Conservation (phyloP, 1,140 invertebrate genomes). For the Delia radicum region DNA sequence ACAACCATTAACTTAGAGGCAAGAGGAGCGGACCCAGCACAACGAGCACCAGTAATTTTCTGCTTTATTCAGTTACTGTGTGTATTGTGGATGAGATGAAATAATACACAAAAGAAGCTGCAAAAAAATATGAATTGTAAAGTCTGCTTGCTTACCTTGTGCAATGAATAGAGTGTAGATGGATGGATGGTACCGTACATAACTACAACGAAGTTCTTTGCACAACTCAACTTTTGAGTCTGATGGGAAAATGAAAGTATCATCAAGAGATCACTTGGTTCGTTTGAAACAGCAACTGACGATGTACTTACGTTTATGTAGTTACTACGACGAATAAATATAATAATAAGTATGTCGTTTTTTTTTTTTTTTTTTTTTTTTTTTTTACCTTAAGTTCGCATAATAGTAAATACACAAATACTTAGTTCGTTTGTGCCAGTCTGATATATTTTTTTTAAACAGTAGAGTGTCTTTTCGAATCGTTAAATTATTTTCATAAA, state of each 20-base stretch:
- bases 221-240: slow-evolving; percentile 4
- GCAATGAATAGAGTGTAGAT: neutral
- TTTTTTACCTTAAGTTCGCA: neutral
- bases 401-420: slow-evolving; percentile 1
- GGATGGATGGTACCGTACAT: neutral
- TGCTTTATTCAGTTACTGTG: neutral
- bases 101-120: neutral
- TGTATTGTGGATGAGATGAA: neutral
- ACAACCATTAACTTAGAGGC: neutral
- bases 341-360: slow-evolving; percentile 23
- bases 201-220: neutral
- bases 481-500: neutral
- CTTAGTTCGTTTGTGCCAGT: neutral
- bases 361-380: neutral
- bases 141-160: slow-evolving; percentile 10
- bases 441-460: neutral
- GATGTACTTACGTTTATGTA: no score
- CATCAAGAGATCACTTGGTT: slow-evolving; percentile 20
- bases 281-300: slow-evolving; percentile 6
- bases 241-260: slow-evolving; percentile 23
- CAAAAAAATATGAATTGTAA: neutral
- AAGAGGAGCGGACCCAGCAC: neutral
- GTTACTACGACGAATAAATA: neutral
- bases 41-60: neutral
- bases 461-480: neutral